These are phyloP conservation scores for Cosmopolites sordidus DNA, from an alignment of 2,888 invertebrate genomes.

Conservation along the genomic window DNA sequence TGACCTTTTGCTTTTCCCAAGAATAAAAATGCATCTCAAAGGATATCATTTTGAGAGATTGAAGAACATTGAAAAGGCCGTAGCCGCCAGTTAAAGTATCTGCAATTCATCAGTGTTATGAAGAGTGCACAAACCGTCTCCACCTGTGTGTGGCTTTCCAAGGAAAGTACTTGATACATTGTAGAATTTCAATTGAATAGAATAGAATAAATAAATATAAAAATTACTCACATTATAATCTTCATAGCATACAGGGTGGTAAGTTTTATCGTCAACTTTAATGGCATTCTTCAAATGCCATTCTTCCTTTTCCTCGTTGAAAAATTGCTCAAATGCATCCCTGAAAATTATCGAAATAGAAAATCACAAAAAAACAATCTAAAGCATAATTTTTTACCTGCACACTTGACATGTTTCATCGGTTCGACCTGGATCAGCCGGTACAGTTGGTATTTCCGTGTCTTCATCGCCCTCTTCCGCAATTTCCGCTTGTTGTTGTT, in stretches of 20 bases:
- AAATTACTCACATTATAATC: slow-evolving; percentile 66
- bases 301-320: slow-evolving; percentile 94
- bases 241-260: slow-evolving; percentile 87
- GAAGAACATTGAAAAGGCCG: no score
- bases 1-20: no score
- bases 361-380: not conserved
- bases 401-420: slow-evolving; percentile 49
- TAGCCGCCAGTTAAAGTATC: no score
- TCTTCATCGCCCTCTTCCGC: slow-evolving; percentile 59
- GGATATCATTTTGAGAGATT: no score
- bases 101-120: no score
- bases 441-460: slow-evolving; percentile 64
- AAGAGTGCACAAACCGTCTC: no score
- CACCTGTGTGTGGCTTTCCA: no score
- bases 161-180: no score
- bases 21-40: no score
- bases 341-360: slow-evolving; percentile 43
- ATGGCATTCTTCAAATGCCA: slow-evolving; percentile 91
- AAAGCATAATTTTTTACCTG: slow-evolving; percentile 9
- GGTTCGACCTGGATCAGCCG: slow-evolving; percentile 62
- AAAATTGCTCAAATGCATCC: slow-evolving; percentile 92
- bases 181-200: no score
- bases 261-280: slow-evolving; percentile 68
- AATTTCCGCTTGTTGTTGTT: slow-evolving; percentile 54
- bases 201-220: not conserved